phyloP scores from a whole-genome alignment of 1,140 invertebrate species.

The Dendrolimus punctatus region DNA sequence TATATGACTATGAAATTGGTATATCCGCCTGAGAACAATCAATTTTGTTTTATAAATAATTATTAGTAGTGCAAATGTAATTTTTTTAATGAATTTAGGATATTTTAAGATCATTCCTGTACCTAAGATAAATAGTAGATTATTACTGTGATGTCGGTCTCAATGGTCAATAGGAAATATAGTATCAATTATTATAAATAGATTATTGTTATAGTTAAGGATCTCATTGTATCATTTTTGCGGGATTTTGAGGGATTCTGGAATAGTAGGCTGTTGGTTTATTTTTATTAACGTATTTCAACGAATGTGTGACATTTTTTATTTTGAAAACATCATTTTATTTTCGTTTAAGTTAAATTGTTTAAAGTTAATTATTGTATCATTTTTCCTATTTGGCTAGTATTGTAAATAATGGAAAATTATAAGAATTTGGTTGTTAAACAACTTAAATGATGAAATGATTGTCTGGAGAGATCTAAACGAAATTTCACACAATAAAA shows the following conservation, averaged over 20 bases:
- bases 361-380: not conserved
- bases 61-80: conserved; percentile 59
- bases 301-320: conserved; percentile 17
- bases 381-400: conserved; percentile 12
- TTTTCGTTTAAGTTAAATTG: not conserved
- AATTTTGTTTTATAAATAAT: conserved; percentile 26
- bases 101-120: conserved; percentile 65
- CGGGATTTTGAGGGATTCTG: conserved; percentile 53
- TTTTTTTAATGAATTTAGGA: conserved; percentile 41
- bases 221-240: conserved; percentile 63
- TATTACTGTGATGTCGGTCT: conserved; percentile 68
- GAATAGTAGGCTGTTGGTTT: conserved; percentile 48
- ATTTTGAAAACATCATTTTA: conserved; percentile 12
- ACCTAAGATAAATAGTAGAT: conserved; percentile 68
- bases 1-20: no score
- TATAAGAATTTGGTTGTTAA: conserved; percentile 18
- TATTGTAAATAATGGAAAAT: conserved; percentile 13
- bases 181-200: conserved; percentile 68
- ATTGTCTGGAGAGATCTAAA: no score
- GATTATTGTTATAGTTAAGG: conserved; percentile 68
- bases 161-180: conserved; percentile 64
- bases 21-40: conserved; percentile 32
- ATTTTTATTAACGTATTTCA: conserved; percentile 28
- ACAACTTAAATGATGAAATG: conserved; percentile 12
- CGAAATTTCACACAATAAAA: no score